Conservation (phyloP, 2,888 invertebrate species). For the Himalopsyche kuldschensis region DNA sequence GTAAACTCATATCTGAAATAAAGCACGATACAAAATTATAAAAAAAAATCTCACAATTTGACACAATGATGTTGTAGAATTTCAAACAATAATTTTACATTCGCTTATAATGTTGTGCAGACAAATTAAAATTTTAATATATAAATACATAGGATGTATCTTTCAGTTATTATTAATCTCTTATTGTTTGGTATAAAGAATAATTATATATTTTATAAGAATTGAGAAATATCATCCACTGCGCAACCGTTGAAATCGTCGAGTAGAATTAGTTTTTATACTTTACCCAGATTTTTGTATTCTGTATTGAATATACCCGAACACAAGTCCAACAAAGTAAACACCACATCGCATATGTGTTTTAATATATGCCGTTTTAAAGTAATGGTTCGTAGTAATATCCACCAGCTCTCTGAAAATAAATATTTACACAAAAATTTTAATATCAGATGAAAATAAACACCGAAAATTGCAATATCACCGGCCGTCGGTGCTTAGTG, state of each 20-base stretch:
- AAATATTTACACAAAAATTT: too few species aligned
- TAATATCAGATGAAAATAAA: too few species aligned
- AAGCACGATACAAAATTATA: neutral
- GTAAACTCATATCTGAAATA: slow-evolving; percentile 46
- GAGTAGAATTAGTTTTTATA: neutral
- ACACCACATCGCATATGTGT: slow-evolving; percentile 75
- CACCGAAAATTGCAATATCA: neutral
- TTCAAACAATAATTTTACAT: too few species aligned
- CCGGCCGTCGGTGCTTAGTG: too few species aligned
- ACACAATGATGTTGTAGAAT: too few species aligned
- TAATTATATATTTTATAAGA: slow-evolving; percentile 5
- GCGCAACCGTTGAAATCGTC: too few species aligned
- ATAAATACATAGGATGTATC: too few species aligned
- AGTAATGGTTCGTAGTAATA: slow-evolving; percentile 65
- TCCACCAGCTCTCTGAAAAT: slow-evolving; percentile 66
- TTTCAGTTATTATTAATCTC: too few species aligned
- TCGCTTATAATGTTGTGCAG: too few species aligned
- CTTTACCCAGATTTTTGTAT: slow-evolving; percentile 63
- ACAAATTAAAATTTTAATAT: too few species aligned
- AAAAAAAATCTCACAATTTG: too few species aligned
- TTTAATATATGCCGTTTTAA: slow-evolving; percentile 68
- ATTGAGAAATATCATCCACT: slow-evolving; percentile 3
- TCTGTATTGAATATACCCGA: slow-evolving; percentile 66
- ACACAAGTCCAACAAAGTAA: slow-evolving; percentile 68
- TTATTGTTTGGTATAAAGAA: neutral